These are phyloP conservation scores for Liasis olivaceus DNA, from an alignment of 2,797 vertebrate genomes.

Conservation along the genomic window DNA sequence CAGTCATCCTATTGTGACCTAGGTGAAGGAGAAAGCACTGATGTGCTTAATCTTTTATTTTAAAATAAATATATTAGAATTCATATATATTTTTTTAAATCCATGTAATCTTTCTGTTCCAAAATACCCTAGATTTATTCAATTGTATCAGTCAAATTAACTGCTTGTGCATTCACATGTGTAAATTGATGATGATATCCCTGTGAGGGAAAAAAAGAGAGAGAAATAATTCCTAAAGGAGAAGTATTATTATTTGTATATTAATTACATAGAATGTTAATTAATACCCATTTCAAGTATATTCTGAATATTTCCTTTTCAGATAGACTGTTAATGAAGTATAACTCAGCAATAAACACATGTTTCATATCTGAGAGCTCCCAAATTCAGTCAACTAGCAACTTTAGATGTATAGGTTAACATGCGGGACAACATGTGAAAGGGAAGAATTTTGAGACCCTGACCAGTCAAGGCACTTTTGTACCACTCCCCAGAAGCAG, in stretches of 20 bases:
- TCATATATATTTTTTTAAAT: neutral
- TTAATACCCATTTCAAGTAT: neutral
- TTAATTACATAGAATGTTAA: neutral
- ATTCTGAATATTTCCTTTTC: neutral
- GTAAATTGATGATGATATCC: neutral
- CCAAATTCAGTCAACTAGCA: neutral
- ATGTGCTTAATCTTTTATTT: neutral
- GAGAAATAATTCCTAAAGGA: neutral
- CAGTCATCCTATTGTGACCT: accelerated
- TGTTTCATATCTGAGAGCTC: neutral
- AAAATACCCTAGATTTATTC: neutral
- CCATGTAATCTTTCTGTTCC: neutral
- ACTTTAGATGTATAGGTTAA: no score
- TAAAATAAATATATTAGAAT: neutral
- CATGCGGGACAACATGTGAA: no score
- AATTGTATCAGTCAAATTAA: neutral
- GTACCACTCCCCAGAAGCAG: no score
- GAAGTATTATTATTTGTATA: neutral
- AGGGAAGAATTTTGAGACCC: no score
- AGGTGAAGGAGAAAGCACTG: neutral
- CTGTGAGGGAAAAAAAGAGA: neutral
- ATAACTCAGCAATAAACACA: neutral
- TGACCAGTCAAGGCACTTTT: no score
- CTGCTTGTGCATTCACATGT: neutral
- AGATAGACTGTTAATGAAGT: neutral